Base-by-base conservation (phyloP, 2,888 invertebrate species). In the Pandemis cinnamomeana region DNA sequence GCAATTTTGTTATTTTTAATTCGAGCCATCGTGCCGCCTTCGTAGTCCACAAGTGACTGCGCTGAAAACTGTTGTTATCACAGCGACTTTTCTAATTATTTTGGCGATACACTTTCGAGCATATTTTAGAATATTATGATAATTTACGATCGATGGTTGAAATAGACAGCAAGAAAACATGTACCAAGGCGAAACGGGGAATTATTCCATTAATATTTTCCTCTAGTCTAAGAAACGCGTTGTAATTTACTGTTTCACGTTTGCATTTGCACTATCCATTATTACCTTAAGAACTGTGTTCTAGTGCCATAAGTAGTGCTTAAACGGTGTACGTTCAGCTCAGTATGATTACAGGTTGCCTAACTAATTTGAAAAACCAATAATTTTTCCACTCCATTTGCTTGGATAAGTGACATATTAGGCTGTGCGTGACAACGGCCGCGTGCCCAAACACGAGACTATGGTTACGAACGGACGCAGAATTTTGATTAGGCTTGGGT, bases 321-420 rank as follows among this genome's bases (percentile, higher is more conserved):
- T 69, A 15, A 69, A 15, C 69, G 60, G n/a, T 58, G 62, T 64
- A 63, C 48, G 69, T 63, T 55, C 72, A 10, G 55, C 51, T 11
- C n/a, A 55, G 20, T 44, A 11, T 67, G 66, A 74, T 71, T 67
- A 55, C 42, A 67, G 70, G 53, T 71, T 71, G 42, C 44, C 48
- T 60, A 60, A 62, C 46, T 64, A 44, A 61, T 71, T 66, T 74
- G 60, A 66, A 71, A 69, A 74, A 61, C 66, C 13, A 44, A 67
- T 61, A 13, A 71, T 61, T 46, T 78, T 79, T 72, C 78, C 74
- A 71, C 77, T 76, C 76, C 68, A 77, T 48, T 66, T 42, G 60
- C 71, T 58, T 15, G 15, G n/a, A 63, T 78, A 76, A 78, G 78
- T 77, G 76, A 77, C 78, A 73, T 48, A 68, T 64, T 71, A 68